Conservation (phyloP, 2,113 vertebrate genomes). For the Emydocephalus ijimae region DNA sequence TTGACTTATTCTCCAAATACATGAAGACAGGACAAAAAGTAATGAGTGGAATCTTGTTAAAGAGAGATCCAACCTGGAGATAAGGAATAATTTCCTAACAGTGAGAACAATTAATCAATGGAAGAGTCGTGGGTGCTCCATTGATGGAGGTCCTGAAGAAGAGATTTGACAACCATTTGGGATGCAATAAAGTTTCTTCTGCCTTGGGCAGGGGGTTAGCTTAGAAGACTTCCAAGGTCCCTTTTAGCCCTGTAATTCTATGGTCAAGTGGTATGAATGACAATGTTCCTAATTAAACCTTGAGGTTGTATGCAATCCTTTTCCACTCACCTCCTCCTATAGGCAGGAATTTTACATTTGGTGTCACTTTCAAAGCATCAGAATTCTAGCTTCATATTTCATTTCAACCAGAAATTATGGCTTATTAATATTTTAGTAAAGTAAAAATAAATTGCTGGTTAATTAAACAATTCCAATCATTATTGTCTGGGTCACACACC, state of each 20-base stretch:
- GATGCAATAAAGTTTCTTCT: too few relatives aligned
- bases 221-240: not conserved
- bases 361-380: not conserved
- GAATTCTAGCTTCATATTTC: not conserved
- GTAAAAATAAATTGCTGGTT: not conserved
- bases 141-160: too few relatives aligned
- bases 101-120: too few relatives aligned
- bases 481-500: not conserved
- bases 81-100: too few relatives aligned
- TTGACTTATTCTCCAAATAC: too few relatives aligned
- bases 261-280: too few relatives aligned
- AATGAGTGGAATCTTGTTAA: too few relatives aligned
- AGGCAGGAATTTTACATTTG: not conserved
- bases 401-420: not conserved
- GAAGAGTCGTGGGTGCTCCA: too few relatives aligned
- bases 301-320: not conserved
- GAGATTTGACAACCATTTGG: too few relatives aligned
- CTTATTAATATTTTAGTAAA: not conserved
- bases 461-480: not conserved
- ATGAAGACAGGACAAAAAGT: too few relatives aligned
- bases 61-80: too few relatives aligned
- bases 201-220: too few relatives aligned
- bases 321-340: not conserved
- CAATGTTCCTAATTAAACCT: not conserved
- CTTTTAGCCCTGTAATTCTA: not conserved